Evolutionary conservation across 1,140 invertebrate genomes (phyloP).

Genomic region (Drosophila trapezifrons): DNA sequence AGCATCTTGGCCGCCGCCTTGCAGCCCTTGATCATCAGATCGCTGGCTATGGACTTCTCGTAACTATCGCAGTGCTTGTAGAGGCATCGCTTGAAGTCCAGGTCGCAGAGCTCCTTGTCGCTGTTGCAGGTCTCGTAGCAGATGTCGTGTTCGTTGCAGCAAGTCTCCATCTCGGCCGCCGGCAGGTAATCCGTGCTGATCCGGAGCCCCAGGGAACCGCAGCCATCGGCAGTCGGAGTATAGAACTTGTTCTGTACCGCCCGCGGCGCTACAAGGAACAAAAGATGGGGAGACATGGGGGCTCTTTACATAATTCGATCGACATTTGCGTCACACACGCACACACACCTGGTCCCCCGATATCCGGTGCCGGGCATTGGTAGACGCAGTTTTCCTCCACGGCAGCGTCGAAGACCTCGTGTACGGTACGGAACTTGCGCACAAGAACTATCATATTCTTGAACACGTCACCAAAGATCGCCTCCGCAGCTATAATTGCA

Average conservation of each 20-base stretch:
- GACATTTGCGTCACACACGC: constrained; percentile 30
- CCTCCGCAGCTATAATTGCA: constrained; percentile 91
- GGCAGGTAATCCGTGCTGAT: constrained; percentile 91
- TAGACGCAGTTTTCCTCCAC: constrained; percentile 93
- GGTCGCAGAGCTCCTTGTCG: constrained; percentile 93
- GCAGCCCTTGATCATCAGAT: constrained; percentile 89
- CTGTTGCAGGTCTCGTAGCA: constrained; percentile 95
- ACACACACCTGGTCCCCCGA: constrained; percentile 85
- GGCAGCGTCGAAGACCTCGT: constrained; percentile 92
- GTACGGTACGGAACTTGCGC: constrained; percentile 90
- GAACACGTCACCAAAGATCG: constrained; percentile 90
- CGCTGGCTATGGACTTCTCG: constrained; percentile 86
- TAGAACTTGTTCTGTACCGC: constrained; percentile 90
- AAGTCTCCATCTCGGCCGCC: constrained; percentile 91
- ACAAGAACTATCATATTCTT: constrained; percentile 90
- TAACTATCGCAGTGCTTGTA: constrained; percentile 92
- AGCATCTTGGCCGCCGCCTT: constrained; percentile 93
- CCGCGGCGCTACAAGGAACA: constrained; percentile 86
- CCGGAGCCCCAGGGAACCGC: constrained; percentile 90
- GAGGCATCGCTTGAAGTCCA: constrained; percentile 93
- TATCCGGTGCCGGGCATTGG: constrained; percentile 87
- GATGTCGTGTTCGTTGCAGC: constrained; percentile 93
- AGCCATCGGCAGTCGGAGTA: constrained; percentile 90
- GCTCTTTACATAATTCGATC: constrained; percentile 62
- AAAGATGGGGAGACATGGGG: not conserved